phyloP scores from a whole-genome alignment of 1,140 invertebrate genomes.

The Plutomurus gul region DNA sequence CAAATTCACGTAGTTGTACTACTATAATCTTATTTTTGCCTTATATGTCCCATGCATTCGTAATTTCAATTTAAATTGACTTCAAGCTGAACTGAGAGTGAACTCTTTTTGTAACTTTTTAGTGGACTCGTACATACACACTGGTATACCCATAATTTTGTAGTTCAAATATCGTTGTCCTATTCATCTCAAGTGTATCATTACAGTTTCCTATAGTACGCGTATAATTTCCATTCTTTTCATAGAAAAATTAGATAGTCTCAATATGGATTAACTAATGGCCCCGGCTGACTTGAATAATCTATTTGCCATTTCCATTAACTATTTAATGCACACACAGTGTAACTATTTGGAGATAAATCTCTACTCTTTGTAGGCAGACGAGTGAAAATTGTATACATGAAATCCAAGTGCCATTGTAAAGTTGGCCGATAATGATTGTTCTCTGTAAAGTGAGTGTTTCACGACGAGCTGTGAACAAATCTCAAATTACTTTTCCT shows the following conservation, averaged over 20 bases:
- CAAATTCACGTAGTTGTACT: neutral
- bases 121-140: too few species aligned
- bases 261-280: conserved; percentile 20
- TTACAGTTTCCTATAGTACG: too few species aligned
- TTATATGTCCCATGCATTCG: neutral
- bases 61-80: conserved; percentile 23
- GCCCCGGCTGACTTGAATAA: conserved; percentile 2
- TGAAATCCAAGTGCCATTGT: neutral
- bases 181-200: too few species aligned
- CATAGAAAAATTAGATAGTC: neutral
- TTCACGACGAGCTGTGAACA: conserved; percentile 31
- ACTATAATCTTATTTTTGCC: conserved; percentile 7
- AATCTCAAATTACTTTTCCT: conserved; percentile 32
- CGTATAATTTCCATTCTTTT: neutral
- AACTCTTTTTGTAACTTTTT: too few species aligned
- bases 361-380: too few species aligned
- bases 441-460: neutral
- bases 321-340: too few species aligned
- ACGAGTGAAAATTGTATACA: neutral
- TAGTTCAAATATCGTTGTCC: too few species aligned
- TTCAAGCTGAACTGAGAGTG: conserved; percentile 23
- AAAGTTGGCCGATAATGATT: conserved; percentile 18
- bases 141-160: too few species aligned
- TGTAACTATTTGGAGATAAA: too few species aligned
- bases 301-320: conserved; percentile 8